Conservation (phyloP, 2,113 vertebrate species). For the Anarhynchus alexandrinus region DNA sequence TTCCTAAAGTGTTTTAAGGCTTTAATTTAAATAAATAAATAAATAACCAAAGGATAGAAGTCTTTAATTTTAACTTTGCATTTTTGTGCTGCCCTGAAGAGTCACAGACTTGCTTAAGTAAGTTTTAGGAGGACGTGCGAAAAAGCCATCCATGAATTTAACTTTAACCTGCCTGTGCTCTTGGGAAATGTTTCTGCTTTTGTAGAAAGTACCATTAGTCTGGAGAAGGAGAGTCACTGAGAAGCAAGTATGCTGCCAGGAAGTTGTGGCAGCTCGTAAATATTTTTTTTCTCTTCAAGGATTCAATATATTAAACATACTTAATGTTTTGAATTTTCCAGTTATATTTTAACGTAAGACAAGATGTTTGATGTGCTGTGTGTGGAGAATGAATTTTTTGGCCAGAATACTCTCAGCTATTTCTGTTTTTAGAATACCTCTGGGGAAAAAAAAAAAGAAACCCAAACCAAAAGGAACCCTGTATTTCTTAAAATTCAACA, state of each 20-base stretch:
- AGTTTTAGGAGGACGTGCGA: background rate
- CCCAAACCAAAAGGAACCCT: background rate
- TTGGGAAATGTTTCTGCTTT: background rate
- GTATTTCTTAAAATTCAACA: background rate
- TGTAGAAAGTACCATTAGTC: background rate
- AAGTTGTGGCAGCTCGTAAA: background rate
- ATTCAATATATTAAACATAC: background rate
- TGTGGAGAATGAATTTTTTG: background rate
- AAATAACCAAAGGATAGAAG: background rate
- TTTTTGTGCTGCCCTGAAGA: background rate
- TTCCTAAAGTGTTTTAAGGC: background rate
- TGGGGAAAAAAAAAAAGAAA: background rate
- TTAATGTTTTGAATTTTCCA: background rate
- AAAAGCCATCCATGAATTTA: background rate
- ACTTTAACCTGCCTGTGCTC: background rate
- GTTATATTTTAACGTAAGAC: background rate
- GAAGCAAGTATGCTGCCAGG: background rate
- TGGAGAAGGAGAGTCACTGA: background rate
- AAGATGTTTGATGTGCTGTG: background rate
- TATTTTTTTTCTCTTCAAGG: background rate
- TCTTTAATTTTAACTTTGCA: background rate
- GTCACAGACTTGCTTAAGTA: background rate
- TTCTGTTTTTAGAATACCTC: background rate
- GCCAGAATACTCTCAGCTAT: background rate
- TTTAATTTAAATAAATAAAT: background rate